These are phyloP conservation scores for Oophaga sylvatica DNA, from an alignment of 2,797 vertebrate species.

Conservation along the genomic window DNA sequence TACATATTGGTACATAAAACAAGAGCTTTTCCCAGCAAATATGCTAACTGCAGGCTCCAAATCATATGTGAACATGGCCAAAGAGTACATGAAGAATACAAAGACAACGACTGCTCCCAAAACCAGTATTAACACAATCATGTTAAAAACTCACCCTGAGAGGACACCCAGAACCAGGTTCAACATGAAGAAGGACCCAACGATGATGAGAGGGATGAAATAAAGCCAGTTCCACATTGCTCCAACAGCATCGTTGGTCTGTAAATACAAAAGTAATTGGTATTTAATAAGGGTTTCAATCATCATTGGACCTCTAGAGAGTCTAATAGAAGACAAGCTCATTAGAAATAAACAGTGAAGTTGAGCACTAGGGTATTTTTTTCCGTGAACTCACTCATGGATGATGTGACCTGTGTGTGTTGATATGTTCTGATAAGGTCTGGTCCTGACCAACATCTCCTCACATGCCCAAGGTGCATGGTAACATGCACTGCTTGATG, in stretches of 20 bases:
- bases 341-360: neutral
- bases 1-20: neutral
- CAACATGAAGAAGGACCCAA: slow-evolving; percentile 99
- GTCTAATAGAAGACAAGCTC: neutral
- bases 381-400: neutral
- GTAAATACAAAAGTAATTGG: slow-evolving; percentile 46
- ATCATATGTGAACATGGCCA: neutral
- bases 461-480: too few species aligned
- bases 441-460: too few species aligned
- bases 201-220: slow-evolving; percentile 98
- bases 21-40: neutral
- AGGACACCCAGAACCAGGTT: slow-evolving; percentile 96
- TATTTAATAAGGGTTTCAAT: neutral
- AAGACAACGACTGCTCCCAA: neutral
- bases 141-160: slow-evolving; percentile 75
- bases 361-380: neutral
- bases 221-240: slow-evolving; percentile 98
- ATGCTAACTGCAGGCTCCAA: neutral
- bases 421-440: too few species aligned
- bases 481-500: too few species aligned
- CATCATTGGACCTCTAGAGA: neutral
- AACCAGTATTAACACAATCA: neutral
- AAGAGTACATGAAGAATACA: neutral
- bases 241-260: slow-evolving; percentile 91
- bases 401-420: neutral